Conservation (phyloP, 2,113 vertebrate species). For the Barnardius zonarius region DNA sequence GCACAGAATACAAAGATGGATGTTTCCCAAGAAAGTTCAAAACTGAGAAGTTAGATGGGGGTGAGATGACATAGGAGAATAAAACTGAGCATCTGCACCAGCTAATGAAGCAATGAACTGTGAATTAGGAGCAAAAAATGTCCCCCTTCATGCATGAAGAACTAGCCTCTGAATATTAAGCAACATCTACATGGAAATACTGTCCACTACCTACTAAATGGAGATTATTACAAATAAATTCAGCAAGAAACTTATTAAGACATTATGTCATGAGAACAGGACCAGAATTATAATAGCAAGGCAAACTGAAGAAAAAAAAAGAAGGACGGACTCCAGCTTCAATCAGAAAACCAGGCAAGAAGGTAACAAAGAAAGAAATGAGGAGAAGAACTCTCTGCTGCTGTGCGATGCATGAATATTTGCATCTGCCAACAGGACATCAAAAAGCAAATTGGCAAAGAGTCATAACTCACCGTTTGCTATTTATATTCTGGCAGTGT, state of each 20-base stretch:
- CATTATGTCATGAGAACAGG: neutral
- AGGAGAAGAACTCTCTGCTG: neutral
- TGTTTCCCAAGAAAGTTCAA: neutral
- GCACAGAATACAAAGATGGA: neutral
- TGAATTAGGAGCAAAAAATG: neutral
- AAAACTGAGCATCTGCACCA: neutral
- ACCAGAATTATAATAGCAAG: neutral
- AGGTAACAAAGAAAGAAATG: neutral
- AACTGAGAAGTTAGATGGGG: neutral
- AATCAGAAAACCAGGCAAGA: neutral
- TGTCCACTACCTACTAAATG: neutral
- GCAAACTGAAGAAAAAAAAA: neutral
- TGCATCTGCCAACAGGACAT: conserved; percentile 16
- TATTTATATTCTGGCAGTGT: conserved; percentile 40
- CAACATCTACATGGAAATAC: neutral
- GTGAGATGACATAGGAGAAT: neutral
- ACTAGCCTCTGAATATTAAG: neutral
- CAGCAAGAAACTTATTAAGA: neutral
- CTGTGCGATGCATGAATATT: neutral
- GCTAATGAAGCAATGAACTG: neutral
- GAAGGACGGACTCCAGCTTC: neutral
- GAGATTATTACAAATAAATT: neutral
- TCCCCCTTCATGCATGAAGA: neutral
- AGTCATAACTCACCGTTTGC: conserved; percentile 31
- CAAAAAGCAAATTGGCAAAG: conserved; percentile 30